phyloP scores from a whole-genome alignment of 2,797 vertebrate species.

The Leucoraja ocellata region DNA sequence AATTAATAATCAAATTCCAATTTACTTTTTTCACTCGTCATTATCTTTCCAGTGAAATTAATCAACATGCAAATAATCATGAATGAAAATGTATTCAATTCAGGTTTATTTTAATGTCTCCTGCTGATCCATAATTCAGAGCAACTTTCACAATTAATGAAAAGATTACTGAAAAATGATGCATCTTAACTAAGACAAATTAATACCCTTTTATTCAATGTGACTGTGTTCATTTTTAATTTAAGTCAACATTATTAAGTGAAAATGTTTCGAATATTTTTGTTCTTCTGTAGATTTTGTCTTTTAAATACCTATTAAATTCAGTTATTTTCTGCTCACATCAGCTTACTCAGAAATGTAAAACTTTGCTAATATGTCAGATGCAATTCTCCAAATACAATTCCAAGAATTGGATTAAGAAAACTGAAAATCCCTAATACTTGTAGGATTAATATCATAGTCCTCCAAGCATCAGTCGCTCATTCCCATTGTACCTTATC shows the following conservation, averaged over 20 bases:
- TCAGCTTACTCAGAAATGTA: neutral
- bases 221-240: neutral
- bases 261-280: neutral
- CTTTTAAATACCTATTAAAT: neutral
- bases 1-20: neutral
- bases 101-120: neutral
- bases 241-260: conserved; percentile 11
- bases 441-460: neutral
- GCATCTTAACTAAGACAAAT: neutral
- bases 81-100: neutral
- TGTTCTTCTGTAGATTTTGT: neutral
- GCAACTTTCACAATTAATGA: neutral
- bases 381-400: neutral
- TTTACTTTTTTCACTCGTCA: neutral
- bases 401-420: neutral
- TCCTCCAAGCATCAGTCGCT: neutral
- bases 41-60: neutral
- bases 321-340: neutral
- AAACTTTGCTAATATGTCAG: neutral
- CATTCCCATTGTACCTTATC: neutral
- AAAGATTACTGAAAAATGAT: conserved; percentile 7
- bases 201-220: neutral
- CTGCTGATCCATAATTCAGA: neutral
- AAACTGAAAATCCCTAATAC: neutral
- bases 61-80: conserved; percentile 2